Conservation (phyloP, 2,797 vertebrate genomes). For the Orestias chungarensis region DNA sequence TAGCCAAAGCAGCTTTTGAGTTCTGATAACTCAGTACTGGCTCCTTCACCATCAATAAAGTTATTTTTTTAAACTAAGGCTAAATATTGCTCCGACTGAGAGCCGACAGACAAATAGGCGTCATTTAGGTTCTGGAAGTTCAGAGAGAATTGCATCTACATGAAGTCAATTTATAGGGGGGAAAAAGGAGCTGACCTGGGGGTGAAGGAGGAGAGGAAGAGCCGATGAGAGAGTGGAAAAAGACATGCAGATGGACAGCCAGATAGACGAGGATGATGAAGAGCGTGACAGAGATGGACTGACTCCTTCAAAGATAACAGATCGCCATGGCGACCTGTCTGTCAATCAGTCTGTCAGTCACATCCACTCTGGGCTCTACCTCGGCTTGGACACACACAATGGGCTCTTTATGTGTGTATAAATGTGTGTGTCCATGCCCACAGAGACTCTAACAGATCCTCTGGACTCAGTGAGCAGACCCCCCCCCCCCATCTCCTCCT, state of each 20-base stretch:
- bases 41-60: not conserved
- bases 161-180: not conserved
- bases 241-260: constrained; percentile 60
- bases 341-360: constrained; percentile 75
- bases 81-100: not conserved
- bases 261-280: constrained; percentile 46
- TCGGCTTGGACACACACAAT: constrained; percentile 60
- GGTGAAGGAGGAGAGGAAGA: constrained; percentile 36
- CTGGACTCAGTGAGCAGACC: constrained; percentile 47
- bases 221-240: constrained; percentile 56
- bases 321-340: constrained; percentile 63
- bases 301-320: constrained; percentile 54
- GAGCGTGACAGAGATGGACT: constrained; percentile 42
- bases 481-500: not conserved
- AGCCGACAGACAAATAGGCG: not conserved
- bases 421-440: constrained; percentile 39
- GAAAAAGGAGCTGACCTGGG: constrained; percentile 2
- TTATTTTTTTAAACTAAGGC: not conserved
- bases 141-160: not conserved
- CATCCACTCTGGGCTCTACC: constrained; percentile 59
- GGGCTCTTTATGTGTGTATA: constrained; percentile 61
- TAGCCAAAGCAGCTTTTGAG: no score
- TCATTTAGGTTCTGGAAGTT: not conserved
- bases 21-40: not conserved
- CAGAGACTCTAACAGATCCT: constrained; percentile 67